Conservation (phyloP, 37 sponge, comb jelly and placozoan genomes). For the Ephydatia muelleri region DNA sequence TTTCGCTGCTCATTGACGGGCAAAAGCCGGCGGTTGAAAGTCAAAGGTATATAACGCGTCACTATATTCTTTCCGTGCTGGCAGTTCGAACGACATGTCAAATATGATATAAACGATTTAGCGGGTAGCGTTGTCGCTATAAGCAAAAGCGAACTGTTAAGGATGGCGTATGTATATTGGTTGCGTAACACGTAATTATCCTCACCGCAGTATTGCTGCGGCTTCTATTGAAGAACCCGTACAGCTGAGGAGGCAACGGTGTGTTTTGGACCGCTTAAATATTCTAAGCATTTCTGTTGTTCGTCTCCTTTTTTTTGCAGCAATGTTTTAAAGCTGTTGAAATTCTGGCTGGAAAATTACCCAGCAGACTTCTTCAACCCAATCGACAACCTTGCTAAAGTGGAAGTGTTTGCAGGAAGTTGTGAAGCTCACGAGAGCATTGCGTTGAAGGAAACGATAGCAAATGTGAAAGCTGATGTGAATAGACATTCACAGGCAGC, state of each 20-base stretch:
- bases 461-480: neutral
- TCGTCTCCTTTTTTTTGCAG: neutral
- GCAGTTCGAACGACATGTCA: no score
- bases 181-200: neutral
- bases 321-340: neutral
- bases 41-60: no score
- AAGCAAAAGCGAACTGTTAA: no score
- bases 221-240: neutral
- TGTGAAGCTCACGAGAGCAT: neutral
- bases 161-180: neutral
- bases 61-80: no score
- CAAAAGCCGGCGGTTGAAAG: neutral
- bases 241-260: neutral
- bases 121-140: neutral
- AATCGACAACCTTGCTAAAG: neutral
- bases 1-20: constrained; percentile 52
- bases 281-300: neutral
- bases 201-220: neutral
- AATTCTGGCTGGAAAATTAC: constrained; percentile 75
- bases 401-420: neutral
- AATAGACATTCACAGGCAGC: neutral
- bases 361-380: constrained; percentile 33
- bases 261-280: neutral
- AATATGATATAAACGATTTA: no score
- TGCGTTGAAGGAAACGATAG: neutral